Evolutionary conservation across 2,888 invertebrate genomes (phyloP), one percentile per base, ranked within the genome.

Genomic region (Endomychus coccineus): DNA sequence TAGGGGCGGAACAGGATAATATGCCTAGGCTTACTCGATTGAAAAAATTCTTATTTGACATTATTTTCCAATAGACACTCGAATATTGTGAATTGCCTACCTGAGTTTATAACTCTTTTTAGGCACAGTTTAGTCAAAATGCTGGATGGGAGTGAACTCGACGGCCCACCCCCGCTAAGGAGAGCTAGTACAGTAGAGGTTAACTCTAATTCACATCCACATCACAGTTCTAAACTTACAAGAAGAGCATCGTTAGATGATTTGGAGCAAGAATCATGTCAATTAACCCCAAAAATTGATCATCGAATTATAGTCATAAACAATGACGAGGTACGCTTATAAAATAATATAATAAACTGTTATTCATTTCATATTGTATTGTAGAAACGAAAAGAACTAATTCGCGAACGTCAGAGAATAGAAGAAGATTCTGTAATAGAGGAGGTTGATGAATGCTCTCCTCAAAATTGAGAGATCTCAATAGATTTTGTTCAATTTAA

Each of bases 121-220:
- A 77, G 83, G 42, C 85, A 85, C 54, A 85, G 84, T 55, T 68
- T 85, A 52, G 83, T 86, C 35, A 84, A 84, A 66, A 81, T 81
- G 76, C 55, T 84, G 50, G 85, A 85, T 49, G 67, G 66, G 9
- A 77, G 67, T 42, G 82, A 83, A 54, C 59, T 81, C 51, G 83
- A 79, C 57, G 83, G 82, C 0, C 83, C 83, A 0, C 80, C 82
- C 1, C 81, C 82, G 0, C 66, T 83, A 9, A 70, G 83, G 3
- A 58, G 77, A 11, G 71, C 75, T 3, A 64, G 64, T 39, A 62
- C 66, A 2, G 52, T 61, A 12, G 66, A 62, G 34, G 37, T 47
- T 4, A 44, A 59, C 5, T 48, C 55, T 7, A 52, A 55, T 24
- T 50, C 56, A 14, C 54, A 53, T 11, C 53, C 51, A 14, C 58